Percentiles rank a stretch among this genome's conserved stretches.
Conservation (phyloP, 2,797 vertebrate species). For the Artibeus jamaicensis region DNA sequence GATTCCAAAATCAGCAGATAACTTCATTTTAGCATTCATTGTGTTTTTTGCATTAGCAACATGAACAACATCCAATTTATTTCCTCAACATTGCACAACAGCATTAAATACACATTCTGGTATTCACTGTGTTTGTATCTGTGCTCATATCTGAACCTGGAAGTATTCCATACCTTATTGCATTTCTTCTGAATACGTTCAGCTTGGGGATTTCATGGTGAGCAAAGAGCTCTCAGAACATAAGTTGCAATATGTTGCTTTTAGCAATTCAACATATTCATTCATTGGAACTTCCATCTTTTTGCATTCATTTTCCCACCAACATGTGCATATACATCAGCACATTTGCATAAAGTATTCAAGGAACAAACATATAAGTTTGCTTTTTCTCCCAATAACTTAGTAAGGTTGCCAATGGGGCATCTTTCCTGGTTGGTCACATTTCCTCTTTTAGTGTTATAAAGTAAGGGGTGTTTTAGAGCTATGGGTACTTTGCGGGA, state of each 20-base stretch:
- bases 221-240: slow-evolving; percentile 77
- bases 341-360: slow-evolving; percentile 68
- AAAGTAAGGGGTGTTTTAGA: slow-evolving; percentile 5
- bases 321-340: slow-evolving; percentile 69
- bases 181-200: slow-evolving; percentile 73
- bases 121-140: slow-evolving; percentile 69
- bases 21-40: slow-evolving; percentile 71
- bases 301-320: slow-evolving; percentile 72
- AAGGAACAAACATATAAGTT: slow-evolving; percentile 60
- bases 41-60: slow-evolving; percentile 72
- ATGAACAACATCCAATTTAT: slow-evolving; percentile 77
- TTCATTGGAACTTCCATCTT: slow-evolving; percentile 65
- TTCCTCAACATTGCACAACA: slow-evolving; percentile 73
- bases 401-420: slow-evolving; percentile 44
- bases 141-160: slow-evolving; percentile 79
- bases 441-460: slow-evolving; percentile 37
- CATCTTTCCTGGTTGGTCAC: slow-evolving; percentile 53
- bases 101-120: slow-evolving; percentile 65
- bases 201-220: slow-evolving; percentile 76
- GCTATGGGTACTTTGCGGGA: neutral
- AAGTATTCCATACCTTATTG: slow-evolving; percentile 78
- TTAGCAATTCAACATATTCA: slow-evolving; percentile 76
- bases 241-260: slow-evolving; percentile 78
- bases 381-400: slow-evolving; percentile 47
- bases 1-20: slow-evolving; percentile 77